Base-by-base conservation (phyloP, 2,888 invertebrate species). In the Agrochola litura region DNA sequence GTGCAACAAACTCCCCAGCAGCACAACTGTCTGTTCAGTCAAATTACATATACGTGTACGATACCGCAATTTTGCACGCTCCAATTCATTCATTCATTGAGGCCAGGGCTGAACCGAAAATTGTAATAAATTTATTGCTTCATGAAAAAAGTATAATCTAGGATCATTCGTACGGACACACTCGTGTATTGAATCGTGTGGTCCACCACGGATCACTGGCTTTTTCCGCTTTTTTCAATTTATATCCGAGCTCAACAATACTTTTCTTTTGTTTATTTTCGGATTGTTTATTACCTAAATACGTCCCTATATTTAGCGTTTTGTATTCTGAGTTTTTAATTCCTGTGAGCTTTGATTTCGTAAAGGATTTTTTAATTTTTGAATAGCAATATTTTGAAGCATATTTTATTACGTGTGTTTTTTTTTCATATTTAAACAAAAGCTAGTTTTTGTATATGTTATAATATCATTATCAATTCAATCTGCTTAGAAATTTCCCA, bases 61-160 rank as follows among this genome's bases (percentile, higher is more conserved):
- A 54, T 64, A 61, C 77, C 77, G 69, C 76, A 80, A 72, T 69
- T 77, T 67, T 61, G 61, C 77, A 75, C 68, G 79, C 68, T 66
- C 58, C 52, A 85, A 78, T 80, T 69, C 58, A 64, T 72, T 49
- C 63, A 78, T 84, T 86, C 66, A 74, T 66, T 85, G 67, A 19
- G 4, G n/a, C 41, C 73, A 77, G 77, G 37, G 64, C 60, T 60
- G 68, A 37, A 71, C 52, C 58, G n/a, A 72, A 76, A 81, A 72
- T 82, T 72, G 52, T 74, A 56, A 70, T 68, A 78, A 75, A 77
- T 80, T 80, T 82, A 83, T 82, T 73, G 75, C 68, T 72, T 78
- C 69, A 77, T 76, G 63, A 66, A 86, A 85, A 80, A 83, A 61
- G 41, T 74, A 77, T 69, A 82, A 86, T 79, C 76, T 77, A 75